These are phyloP conservation scores for Scomber colias DNA, from an alignment of 2,113 vertebrate genomes.

Conservation along the genomic window DNA sequence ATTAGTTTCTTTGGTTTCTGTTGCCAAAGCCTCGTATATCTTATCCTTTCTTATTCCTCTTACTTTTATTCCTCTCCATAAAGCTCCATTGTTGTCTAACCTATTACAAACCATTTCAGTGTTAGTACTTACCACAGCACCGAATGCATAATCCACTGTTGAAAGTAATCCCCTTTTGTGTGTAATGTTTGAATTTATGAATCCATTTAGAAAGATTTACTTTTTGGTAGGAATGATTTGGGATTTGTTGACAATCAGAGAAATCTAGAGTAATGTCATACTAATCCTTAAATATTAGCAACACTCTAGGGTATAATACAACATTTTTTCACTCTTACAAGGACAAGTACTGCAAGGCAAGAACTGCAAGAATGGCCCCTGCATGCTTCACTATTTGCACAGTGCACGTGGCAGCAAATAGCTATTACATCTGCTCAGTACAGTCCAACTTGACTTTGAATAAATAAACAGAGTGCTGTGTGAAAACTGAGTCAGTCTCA, in stretches of 20 bases:
- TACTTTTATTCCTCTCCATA: no score
- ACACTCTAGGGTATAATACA: neutral
- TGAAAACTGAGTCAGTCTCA: constrained; percentile 74
- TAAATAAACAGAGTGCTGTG: constrained; percentile 17
- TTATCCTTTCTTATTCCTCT: no score
- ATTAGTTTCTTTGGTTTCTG: no score
- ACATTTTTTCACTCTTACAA: neutral
- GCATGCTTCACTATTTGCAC: neutral
- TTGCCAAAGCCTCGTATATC: no score
- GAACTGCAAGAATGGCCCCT: neutral
- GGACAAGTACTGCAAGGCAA: neutral
- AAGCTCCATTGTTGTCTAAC: no score
- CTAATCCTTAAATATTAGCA: neutral
- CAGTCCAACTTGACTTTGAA: constrained; percentile 10
- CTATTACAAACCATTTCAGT: neutral
- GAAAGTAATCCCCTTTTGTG: neutral
- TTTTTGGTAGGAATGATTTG: neutral
- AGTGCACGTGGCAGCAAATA: neutral
- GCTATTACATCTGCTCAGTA: constrained; percentile 20
- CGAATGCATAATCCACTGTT: neutral
- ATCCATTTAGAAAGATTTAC: neutral
- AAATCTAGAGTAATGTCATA: neutral
- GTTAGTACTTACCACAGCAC: neutral
- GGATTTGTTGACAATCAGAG: neutral
- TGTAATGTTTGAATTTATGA: neutral